Evolutionary conservation across 2,888 invertebrate species (phyloP).

Genomic region (Lacanobia wlatinum): DNA sequence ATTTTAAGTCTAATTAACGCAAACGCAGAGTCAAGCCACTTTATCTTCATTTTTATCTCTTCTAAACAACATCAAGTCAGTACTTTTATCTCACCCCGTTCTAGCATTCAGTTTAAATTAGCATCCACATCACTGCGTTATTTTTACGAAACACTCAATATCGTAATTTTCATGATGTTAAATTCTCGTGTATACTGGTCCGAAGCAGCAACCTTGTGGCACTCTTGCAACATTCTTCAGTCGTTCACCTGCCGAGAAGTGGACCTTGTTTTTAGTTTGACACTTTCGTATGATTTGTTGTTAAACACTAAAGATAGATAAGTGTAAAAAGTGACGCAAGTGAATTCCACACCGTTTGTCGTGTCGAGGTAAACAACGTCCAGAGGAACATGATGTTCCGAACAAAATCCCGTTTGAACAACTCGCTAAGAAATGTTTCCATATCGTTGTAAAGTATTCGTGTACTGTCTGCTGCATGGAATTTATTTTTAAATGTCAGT

Average conservation of each 20-base stretch:
- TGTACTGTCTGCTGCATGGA: constrained; percentile 8
- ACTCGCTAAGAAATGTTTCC: constrained; percentile 19
- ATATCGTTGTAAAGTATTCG: constrained; percentile 21
- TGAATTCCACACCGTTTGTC: constrained; percentile 52
- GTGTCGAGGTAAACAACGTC: constrained; percentile 54
- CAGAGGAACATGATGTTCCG: constrained; percentile 39
- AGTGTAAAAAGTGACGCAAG: constrained; percentile 60
- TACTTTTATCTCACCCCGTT: constrained; percentile 4
- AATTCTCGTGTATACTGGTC: constrained; percentile 50
- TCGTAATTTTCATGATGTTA: constrained; percentile 57
- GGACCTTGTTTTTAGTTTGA: constrained; percentile 78
- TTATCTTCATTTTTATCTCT: constrained; percentile 16
- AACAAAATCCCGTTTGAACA: constrained; percentile 41
- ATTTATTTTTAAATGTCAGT: background rate
- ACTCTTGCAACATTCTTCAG: constrained; percentile 80
- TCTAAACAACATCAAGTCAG: background rate
- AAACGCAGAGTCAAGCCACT: constrained; percentile 9
- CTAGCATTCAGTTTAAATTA: constrained; percentile 25
- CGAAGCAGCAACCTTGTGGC: constrained; percentile 78
- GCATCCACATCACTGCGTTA: constrained; percentile 28
- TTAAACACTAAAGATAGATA: constrained; percentile 65
- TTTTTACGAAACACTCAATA: constrained; percentile 45
- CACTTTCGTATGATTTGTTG: constrained; percentile 76
- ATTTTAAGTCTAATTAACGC: background rate
- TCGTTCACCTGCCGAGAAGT: constrained; percentile 78